Base-by-base conservation (phyloP, 2,888 invertebrate genomes). In the Polydrusus pterygomalis region DNA sequence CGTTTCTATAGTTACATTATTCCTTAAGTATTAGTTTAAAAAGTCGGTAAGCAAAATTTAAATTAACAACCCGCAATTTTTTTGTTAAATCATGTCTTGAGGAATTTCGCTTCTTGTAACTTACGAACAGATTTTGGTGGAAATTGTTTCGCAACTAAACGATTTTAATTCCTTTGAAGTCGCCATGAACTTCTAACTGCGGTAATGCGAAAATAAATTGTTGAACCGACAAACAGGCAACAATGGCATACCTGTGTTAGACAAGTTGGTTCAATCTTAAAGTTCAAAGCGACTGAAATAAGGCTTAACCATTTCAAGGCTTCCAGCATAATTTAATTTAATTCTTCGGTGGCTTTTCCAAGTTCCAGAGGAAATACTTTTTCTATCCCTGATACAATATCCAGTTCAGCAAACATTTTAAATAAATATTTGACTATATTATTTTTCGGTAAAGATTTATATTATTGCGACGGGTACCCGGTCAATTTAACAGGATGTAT, bases 281-380 rank as follows among this genome's bases (percentile, higher is more conserved):
- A 77, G 70, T 70, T 78, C 79, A 80, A 80, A 80, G 79, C 72
- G 38, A 71, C 78, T 78, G 76, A 77, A 74, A 77, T 77, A 65
- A 68, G 74, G 70, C 76, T 75, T 65, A 75, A 78, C 77, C 74
- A 77, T 74, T 77, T 72, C 25, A 71, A 34, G 10, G 10, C 10
- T 34, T 34, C 34, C 2, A 74, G 77, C 70, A 25, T 71, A 71
- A 60, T 73, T 73, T 58, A 65, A 73, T 73, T 73, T 73, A 65
- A 73, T 67, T 67, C 34, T 47, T 58, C 67, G 13, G 38, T 38
- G 40, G 47, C 60, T 64, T 65, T 72, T 43, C 64, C 17, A 64
- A 54, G 30, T 64, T 71, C 64, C 71, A 72, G 65, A 72, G 71
- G 54, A 64, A 64, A 64, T 54, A 25, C 25, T 49, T 40, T 43